Conservation (phyloP, 2,797 vertebrate species). For the Sebastes umbrosus region DNA sequence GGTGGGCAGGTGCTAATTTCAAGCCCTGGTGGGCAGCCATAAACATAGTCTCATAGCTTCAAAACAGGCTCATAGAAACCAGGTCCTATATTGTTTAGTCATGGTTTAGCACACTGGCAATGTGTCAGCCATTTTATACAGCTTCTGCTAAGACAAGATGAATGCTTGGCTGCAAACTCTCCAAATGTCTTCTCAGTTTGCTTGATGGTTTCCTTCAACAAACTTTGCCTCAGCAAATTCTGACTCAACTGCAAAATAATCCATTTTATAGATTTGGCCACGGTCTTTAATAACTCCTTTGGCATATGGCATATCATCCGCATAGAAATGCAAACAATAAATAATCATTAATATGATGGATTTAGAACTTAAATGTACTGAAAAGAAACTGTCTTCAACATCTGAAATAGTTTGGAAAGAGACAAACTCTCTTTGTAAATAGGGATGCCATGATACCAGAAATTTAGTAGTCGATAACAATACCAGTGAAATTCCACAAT, state of each 20-base stretch:
- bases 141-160: not conserved
- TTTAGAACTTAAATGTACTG: not conserved
- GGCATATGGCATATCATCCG: not conserved
- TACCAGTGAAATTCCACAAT: not conserved
- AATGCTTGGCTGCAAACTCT: not conserved
- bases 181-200: not conserved
- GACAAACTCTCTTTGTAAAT: not conserved
- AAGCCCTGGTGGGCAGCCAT: constrained; percentile 41
- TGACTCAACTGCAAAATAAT: not conserved
- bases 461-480: too few relatives aligned
- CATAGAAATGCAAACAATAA: not conserved
- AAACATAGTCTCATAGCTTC: not conserved
- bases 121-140: not conserved
- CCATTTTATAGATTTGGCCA: constrained; percentile 2
- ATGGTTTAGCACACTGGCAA: not conserved
- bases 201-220: constrained; percentile 12
- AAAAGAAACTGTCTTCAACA: not conserved
- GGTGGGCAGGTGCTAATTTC: constrained; percentile 51
- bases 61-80: not conserved
- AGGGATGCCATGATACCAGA: too few relatives aligned
- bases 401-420: not conserved
- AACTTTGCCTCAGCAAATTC: not conserved
- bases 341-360: not conserved
- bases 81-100: not conserved
- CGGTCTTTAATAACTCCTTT: not conserved